Conservation (phyloP, 2,888 invertebrate genomes). For the Leptodirus hochenwartii region DNA sequence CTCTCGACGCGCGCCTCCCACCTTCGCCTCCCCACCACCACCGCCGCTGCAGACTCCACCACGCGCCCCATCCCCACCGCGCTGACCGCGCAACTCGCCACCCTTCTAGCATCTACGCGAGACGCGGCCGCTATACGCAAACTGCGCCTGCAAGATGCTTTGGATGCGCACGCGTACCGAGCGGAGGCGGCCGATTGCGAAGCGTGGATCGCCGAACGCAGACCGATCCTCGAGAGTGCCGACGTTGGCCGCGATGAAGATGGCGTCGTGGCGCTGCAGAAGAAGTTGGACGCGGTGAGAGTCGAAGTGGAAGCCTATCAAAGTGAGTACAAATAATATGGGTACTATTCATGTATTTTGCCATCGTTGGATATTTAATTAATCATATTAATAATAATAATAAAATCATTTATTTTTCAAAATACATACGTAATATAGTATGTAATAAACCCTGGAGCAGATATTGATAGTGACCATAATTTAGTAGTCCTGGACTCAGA, state of each 20-base stretch:
- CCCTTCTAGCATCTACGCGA: conserved; percentile 48
- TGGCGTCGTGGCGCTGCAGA: conserved; percentile 63
- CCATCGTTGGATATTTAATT: too few species aligned
- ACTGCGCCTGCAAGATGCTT: conserved; percentile 56
- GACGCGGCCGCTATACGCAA: conserved; percentile 56
- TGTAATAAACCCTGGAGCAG: too few species aligned
- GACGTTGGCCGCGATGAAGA: conserved; percentile 90
- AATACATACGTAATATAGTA: too few species aligned
- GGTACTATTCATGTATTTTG: too few species aligned
- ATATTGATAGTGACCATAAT: too few species aligned
- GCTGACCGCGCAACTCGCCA: conserved; percentile 45
- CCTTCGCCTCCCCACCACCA: conserved; percentile 72
- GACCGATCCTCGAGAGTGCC: conserved; percentile 48
- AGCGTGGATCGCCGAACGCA: conserved; percentile 80
- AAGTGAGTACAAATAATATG: too few species aligned
- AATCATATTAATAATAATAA: too few species aligned
- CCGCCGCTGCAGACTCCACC: conserved; percentile 60
- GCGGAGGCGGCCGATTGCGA: conserved; percentile 82
- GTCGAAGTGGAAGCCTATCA: conserved; percentile 66
- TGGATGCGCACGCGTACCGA: conserved; percentile 75
- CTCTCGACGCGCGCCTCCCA: conserved; percentile 56
- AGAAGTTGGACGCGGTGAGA: conserved; percentile 68
- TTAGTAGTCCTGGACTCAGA: too few species aligned
- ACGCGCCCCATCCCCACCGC: conserved; percentile 47
- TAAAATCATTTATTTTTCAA: too few species aligned